Evolutionary conservation across 2,888 invertebrate species (phyloP).

Genomic region (Lymantria dispar): DNA sequence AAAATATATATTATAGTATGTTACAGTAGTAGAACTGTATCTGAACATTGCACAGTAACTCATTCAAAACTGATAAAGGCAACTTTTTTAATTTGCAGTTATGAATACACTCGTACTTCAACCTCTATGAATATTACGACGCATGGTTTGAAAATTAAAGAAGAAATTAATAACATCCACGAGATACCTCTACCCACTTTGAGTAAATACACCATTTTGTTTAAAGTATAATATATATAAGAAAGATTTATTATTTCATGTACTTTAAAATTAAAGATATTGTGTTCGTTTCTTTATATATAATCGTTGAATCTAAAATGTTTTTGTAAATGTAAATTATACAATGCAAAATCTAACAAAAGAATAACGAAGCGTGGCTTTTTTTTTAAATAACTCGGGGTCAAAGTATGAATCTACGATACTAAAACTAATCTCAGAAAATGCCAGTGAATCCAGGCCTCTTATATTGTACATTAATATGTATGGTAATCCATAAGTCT

Average conservation of each 20-base stretch:
- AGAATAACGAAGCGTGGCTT: conserved; percentile 25
- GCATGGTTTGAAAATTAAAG: conserved; percentile 41
- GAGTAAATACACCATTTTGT: conserved; percentile 15
- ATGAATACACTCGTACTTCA: conserved; percentile 65
- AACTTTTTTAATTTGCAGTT: conserved; percentile 79
- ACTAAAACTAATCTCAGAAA: conserved; percentile 26
- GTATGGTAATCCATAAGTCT: not conserved
- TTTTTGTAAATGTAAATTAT: conserved; percentile 20
- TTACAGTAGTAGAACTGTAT: conserved; percentile 31
- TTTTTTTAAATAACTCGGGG: conserved; percentile 22
- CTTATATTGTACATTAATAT: not conserved
- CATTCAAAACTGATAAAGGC: conserved; percentile 67
- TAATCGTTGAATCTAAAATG: not conserved
- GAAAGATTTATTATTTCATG: too few species aligned
- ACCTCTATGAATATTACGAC: conserved; percentile 64
- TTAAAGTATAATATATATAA: too few species aligned
- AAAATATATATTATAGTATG: not conserved
- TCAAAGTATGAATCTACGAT: conserved; percentile 16
- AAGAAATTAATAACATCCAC: conserved; percentile 35
- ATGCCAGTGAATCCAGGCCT: conserved; percentile 8
- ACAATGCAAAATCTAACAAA: conserved; percentile 30
- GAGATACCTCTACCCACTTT: conserved; percentile 19
- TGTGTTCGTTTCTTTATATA: too few species aligned
- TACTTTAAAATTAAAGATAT: too few species aligned
- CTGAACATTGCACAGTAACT: conserved; percentile 74